Evolutionary conservation across 2,888 invertebrate genomes (phyloP).

Genomic region (Epsilonema sp.): DNA sequence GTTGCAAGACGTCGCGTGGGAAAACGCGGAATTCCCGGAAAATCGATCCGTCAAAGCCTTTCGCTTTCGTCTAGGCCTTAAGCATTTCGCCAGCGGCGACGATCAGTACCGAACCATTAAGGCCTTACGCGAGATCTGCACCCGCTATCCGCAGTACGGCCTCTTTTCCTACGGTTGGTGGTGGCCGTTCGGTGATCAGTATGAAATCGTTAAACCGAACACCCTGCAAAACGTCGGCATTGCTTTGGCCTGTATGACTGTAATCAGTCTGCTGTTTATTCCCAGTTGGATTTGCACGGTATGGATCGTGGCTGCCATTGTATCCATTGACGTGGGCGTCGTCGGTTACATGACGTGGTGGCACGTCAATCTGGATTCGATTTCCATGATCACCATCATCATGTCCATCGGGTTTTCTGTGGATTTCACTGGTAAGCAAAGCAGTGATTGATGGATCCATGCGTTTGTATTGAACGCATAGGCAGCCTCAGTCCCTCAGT

Average conservation of each 20-base stretch:
- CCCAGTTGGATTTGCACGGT: conserved; percentile 76
- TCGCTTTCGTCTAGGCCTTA: conserved; percentile 18
- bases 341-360: conserved; percentile 87
- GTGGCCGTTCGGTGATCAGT: conserved; percentile 24
- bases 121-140: conserved; percentile 17
- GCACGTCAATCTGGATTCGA: conserved; percentile 59
- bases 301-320: conserved; percentile 71
- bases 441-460: conserved; percentile 48
- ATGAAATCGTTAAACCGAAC: conserved; percentile 15
- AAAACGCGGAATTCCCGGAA: conserved; percentile 13
- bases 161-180: conserved; percentile 25
- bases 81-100: neutral
- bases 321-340: conserved; percentile 68
- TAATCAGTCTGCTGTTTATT: conserved; percentile 75
- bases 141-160: conserved; percentile 16
- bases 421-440: conserved; percentile 77
- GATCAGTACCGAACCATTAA: neutral
- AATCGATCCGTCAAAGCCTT: conserved; percentile 14
- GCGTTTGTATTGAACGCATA: conserved; percentile 57
- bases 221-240: conserved; percentile 25
- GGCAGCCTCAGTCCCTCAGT: conserved; percentile 61
- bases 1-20: conserved; percentile 26
- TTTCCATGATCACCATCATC: conserved; percentile 86
- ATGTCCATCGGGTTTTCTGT: conserved; percentile 90
- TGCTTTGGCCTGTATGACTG: conserved; percentile 65